These are phyloP conservation scores for Otolemur garnettii DNA, from an alignment of 2,113 vertebrate genomes.

Conservation along the genomic window DNA sequence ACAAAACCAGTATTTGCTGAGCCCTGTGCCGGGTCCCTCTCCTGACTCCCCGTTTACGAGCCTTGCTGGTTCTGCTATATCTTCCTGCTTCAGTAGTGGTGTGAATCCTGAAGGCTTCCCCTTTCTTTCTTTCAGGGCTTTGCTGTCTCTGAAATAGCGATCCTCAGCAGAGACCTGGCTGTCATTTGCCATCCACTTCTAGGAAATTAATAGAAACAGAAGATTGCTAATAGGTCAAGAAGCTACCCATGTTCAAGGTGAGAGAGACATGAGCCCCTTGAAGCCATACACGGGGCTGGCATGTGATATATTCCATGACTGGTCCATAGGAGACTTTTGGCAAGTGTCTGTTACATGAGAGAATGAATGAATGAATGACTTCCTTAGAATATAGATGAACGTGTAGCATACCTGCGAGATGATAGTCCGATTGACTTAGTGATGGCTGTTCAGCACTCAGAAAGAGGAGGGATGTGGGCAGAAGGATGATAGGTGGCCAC, in stretches of 20 bases:
- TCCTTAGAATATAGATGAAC: background rate
- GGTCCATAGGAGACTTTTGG: background rate
- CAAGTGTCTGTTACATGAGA: background rate
- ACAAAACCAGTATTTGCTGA: rapidly evolving
- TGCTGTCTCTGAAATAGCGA: background rate
- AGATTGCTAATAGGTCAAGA: conserved; percentile 2
- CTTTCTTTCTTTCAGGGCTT: background rate
- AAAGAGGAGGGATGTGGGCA: background rate
- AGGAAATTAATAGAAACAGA: conserved; percentile 37
- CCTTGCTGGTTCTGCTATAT: rapidly evolving
- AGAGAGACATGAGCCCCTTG: background rate
- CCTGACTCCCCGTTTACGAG: background rate
- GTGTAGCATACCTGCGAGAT: background rate
- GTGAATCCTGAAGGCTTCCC: too few species aligned
- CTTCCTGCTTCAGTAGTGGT: background rate
- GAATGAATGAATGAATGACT: background rate
- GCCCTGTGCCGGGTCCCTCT: rapidly evolving
- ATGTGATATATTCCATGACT: background rate
- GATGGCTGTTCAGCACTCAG: background rate
- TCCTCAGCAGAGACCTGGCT: background rate
- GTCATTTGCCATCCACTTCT: background rate
- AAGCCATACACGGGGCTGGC: background rate
- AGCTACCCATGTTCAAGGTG: background rate
- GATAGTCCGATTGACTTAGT: background rate
- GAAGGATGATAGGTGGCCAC: background rate